Conservation (phyloP, 2,888 invertebrate species). For the Coecobrya sp. region DNA sequence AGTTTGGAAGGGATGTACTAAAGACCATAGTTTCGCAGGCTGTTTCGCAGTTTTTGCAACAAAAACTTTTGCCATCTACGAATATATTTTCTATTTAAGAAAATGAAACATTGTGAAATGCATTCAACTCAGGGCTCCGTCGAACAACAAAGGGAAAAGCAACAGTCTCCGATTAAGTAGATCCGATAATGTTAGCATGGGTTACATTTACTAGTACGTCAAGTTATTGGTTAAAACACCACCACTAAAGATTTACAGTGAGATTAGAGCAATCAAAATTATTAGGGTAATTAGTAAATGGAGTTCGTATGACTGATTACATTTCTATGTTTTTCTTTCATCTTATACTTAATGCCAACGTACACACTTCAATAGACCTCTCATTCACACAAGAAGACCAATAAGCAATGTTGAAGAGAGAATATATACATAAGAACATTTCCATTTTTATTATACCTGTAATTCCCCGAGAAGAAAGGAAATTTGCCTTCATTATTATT, state of each 20-base stretch:
- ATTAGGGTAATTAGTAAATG: constrained; percentile 78
- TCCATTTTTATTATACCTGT: constrained; percentile 70
- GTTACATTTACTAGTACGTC: background rate
- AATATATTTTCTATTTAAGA: too few relatives aligned
- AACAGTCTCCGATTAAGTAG: constrained; percentile 14
- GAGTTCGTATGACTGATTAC: constrained; percentile 73
- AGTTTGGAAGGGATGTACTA: background rate
- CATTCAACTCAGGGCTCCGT: too few relatives aligned
- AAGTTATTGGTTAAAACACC: background rate
- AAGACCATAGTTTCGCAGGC: too few relatives aligned
- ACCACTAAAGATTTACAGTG: constrained; percentile 65
- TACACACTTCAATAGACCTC: background rate
- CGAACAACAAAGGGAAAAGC: background rate
- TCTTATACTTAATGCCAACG: background rate
- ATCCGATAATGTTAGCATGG: background rate
- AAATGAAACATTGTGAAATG: too few relatives aligned
- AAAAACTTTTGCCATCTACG: too few relatives aligned
- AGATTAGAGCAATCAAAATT: constrained; percentile 73
- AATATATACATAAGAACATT: constrained; percentile 12
- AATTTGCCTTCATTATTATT: constrained; percentile 50
- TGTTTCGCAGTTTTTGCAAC: too few relatives aligned
- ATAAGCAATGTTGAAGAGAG: background rate
- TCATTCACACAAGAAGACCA: background rate
- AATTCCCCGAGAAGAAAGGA: constrained; percentile 65
- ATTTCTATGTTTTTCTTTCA: constrained; percentile 42